These are phyloP conservation scores for Rhea americana DNA, from an alignment of 2,113 vertebrate genomes.

Conservation along the genomic window DNA sequence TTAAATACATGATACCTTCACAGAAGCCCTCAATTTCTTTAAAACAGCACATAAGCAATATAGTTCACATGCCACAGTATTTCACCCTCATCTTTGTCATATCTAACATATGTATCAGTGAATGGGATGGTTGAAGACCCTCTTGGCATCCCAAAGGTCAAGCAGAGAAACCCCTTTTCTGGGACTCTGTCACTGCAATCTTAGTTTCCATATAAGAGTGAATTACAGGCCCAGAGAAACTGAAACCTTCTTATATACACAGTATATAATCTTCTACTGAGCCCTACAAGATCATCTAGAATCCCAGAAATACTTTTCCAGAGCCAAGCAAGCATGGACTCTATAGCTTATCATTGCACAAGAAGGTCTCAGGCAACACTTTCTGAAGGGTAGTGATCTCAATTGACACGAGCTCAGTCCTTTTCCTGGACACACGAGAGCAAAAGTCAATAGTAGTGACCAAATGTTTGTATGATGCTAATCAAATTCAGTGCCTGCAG, in stretches of 20 bases:
- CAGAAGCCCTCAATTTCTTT: neutral
- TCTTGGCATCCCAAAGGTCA: neutral
- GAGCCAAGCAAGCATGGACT: neutral
- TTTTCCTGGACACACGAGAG: neutral
- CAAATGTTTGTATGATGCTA: neutral
- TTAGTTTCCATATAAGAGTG: neutral
- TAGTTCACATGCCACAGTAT: neutral
- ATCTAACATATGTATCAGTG: neutral
- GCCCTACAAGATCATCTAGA: neutral
- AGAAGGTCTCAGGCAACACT: neutral
- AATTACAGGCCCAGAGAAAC: neutral
- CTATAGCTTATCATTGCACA: neutral
- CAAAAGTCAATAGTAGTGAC: neutral
- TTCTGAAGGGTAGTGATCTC: neutral
- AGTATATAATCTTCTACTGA: neutral
- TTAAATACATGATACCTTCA: neutral
- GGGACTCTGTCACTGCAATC: neutral
- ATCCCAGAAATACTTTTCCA: neutral
- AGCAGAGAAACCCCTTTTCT: neutral
- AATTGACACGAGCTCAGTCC: neutral
- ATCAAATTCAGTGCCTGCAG: neutral
- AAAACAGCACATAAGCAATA: neutral
- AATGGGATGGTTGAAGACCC: neutral
- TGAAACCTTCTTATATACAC: neutral
- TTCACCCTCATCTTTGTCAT: neutral